These are phyloP conservation scores for Bombycilla garrulus DNA, from an alignment of 2,113 vertebrate species.

Conservation along the genomic window DNA sequence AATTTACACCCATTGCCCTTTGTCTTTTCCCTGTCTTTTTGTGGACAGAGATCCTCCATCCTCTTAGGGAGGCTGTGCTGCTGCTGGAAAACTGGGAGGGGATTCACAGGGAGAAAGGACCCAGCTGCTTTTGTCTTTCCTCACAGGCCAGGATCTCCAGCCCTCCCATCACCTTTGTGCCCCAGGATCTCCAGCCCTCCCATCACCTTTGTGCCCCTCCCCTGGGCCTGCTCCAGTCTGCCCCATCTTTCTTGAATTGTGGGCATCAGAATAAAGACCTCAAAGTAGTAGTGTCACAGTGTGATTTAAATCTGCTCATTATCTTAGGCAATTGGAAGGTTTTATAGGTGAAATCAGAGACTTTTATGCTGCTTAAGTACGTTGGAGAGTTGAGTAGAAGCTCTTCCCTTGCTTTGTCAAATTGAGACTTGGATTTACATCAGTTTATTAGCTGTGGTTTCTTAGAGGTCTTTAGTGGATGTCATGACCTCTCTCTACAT, in stretches of 20 bases:
- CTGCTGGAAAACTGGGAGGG: neutral
- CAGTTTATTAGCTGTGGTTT: neutral
- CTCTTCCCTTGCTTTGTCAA: neutral
- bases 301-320: neutral
- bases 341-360: neutral
- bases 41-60: neutral
- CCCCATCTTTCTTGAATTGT: neutral
- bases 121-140: neutral
- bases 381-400: neutral
- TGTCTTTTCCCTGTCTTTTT: neutral
- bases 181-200: neutral
- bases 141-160: neutral
- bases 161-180: neutral
- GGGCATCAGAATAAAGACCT: neutral
- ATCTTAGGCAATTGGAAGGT: neutral
- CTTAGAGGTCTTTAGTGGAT: neutral
- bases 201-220: neutral
- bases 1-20: accelerated
- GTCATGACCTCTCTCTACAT: neutral
- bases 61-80: neutral
- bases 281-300: neutral
- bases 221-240: neutral
- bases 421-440: neutral
- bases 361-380: accelerated
- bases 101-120: neutral